Base-by-base conservation (phyloP, 1,140 invertebrate genomes). In the Eumeta japonica region DNA sequence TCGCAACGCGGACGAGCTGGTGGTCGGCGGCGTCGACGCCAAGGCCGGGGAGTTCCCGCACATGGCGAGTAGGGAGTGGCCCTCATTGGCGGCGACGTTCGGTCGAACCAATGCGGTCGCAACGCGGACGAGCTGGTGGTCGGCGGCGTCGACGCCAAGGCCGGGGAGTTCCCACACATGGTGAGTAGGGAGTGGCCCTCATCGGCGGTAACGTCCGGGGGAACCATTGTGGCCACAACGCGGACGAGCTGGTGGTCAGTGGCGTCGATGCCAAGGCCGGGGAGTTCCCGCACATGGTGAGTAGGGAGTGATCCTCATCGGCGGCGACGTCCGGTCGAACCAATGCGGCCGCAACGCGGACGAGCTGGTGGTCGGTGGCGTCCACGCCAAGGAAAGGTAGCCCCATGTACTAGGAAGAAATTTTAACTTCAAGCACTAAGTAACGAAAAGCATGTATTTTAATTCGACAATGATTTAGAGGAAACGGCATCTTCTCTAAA, bases 1-100 rank as follows among this genome's bases (percentile, higher is more conserved):
- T 5, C 56, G 56, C 39, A 45, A 45, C 10, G 46, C 39, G 0
- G 40, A 43, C 3, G 44, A 45, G 3, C 48, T 59, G 2, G 48
- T 62, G 1, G 43, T 62, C 1, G 53, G 53, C 1, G 55, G 58
- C 0, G 48, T 48, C 3, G 41, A 48, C 1, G 52, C 58, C 0
- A 16, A 28, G 0, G 12, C 28, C 4, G 35, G 35, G 2, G 55
- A 61, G 29, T 58, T 58, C 18, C 58, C 52, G 2, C 58, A 37
- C 10, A 37, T 37, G 35, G 35, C 28, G 16, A 27, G 7, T 12
- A 11, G 3, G 30, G 14, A 11, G 14, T 15, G 10, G 36, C 45
- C 0, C 33, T 52, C 0, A 35, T 33, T 0, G 49, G 50, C 0
- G 39, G 33, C 10, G 33, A 38, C 28, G 31, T 28, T 0, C 35